These are phyloP conservation scores for Patagioenas fasciata DNA, from an alignment of 2,113 vertebrate species.

Conservation along the genomic window DNA sequence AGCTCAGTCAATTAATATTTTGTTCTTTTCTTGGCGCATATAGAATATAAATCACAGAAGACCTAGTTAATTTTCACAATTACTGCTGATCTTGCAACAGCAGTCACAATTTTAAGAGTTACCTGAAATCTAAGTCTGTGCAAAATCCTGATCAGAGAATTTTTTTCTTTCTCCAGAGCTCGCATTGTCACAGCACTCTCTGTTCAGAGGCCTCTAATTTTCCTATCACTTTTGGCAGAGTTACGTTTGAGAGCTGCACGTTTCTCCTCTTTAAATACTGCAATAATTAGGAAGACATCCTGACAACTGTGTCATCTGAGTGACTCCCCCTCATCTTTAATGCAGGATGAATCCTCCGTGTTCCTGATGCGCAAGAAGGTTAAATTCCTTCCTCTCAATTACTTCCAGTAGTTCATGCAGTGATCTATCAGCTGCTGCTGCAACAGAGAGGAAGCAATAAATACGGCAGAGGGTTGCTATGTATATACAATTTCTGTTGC, in stretches of 20 bases:
- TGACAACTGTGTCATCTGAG: neutral
- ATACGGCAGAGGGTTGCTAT: neutral
- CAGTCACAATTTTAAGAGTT: neutral
- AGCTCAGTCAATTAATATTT: slow-evolving; percentile 34
- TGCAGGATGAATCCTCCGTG: neutral
- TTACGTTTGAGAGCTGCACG: rapidly evolving
- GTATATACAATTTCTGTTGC: neutral
- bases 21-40: neutral
- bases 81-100: slow-evolving; percentile 22
- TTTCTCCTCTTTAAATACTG: neutral
- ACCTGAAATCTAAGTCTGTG: neutral
- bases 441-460: neutral
- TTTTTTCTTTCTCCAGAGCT: neutral
- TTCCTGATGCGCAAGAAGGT: neutral
- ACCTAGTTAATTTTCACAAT: neutral
- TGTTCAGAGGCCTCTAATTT: neutral
- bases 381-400: slow-evolving; percentile 6
- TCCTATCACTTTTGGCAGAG: neutral
- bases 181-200: neutral
- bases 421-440: neutral
- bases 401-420: neutral
- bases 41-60: neutral
- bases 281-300: neutral
- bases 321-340: neutral
- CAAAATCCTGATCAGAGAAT: neutral